phyloP scores from a whole-genome alignment of 2,888 invertebrate genomes.

The Phyllotreta striolata region DNA sequence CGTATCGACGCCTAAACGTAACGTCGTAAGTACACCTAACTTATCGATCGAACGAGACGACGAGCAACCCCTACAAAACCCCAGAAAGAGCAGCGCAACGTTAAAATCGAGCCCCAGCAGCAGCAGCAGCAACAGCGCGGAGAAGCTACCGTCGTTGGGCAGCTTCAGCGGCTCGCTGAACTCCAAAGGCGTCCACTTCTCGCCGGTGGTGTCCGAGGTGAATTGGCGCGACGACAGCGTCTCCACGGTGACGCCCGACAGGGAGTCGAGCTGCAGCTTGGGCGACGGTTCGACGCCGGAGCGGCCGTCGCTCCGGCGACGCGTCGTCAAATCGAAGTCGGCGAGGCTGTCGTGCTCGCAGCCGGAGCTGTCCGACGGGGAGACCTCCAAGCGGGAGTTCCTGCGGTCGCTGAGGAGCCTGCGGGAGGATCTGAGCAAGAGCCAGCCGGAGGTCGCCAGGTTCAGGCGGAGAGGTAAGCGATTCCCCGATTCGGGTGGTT shows the following conservation, averaged over 20 bases:
- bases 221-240: slow-evolving; percentile 75
- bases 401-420: slow-evolving; percentile 44
- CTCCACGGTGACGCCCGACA: slow-evolving; percentile 53
- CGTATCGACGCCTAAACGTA: slow-evolving; percentile 28
- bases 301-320: slow-evolving; percentile 42
- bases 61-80: slow-evolving; percentile 63
- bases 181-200: slow-evolving; percentile 74
- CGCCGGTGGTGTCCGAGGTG: slow-evolving; percentile 81
- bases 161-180: slow-evolving; percentile 51
- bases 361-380: slow-evolving; percentile 53
- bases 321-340: slow-evolving; percentile 46
- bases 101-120: slow-evolving; percentile 58
- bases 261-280: slow-evolving; percentile 56
- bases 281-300: slow-evolving; percentile 54
- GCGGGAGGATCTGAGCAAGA: slow-evolving; percentile 47
- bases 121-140: slow-evolving; percentile 56
- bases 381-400: slow-evolving; percentile 45
- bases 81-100: slow-evolving; percentile 64
- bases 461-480: slow-evolving; percentile 47
- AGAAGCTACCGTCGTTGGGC: slow-evolving; percentile 52
- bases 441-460: slow-evolving; percentile 49
- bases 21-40: slow-evolving; percentile 43
- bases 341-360: slow-evolving; percentile 50
- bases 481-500: slow-evolving; percentile 1
- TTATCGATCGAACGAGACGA: slow-evolving; percentile 43